Conservation (phyloP, 2,797 vertebrate species). For the Neosilurus hyrtlii region DNA sequence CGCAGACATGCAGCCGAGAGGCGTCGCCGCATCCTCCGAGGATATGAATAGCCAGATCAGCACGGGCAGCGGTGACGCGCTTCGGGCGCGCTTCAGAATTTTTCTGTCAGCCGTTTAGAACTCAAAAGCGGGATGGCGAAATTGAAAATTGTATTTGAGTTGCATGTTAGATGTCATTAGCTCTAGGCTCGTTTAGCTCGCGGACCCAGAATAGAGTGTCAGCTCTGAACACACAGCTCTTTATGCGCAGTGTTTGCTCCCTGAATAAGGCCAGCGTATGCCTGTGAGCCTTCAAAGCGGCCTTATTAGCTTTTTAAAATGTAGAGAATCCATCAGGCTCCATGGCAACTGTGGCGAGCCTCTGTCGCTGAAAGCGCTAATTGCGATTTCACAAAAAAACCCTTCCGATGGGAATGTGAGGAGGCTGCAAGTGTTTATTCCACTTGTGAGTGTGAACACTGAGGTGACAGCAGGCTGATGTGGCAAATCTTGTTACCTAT, state of each 20-base stretch:
- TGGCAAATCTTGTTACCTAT: conserved; percentile 19
- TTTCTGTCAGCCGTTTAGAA: conserved; percentile 38
- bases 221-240: conserved; percentile 11
- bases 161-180: conserved; percentile 7
- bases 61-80: conserved; percentile 14
- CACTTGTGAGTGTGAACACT: conserved; percentile 37
- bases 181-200: conserved; percentile 8
- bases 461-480: conserved; percentile 33
- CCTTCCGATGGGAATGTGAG: conserved; percentile 29
- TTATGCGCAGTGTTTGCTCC: conserved; percentile 27
- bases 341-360: conserved; percentile 47
- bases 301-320: conserved; percentile 51
- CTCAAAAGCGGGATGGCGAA: background rate
- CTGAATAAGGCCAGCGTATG: conserved; percentile 22
- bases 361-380: conserved; percentile 36
- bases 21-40: conserved; percentile 41
- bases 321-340: conserved; percentile 36
- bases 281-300: conserved; percentile 41
- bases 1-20: conserved; percentile 39
- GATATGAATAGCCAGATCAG: conserved; percentile 50
- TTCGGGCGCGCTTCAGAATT: conserved; percentile 22
- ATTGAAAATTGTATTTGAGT: background rate
- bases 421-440: conserved; percentile 37
- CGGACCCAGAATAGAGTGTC: background rate
- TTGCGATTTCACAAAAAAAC: conserved; percentile 42